These are phyloP conservation scores for Chloropsis cyanopogon DNA, from an alignment of 2,113 vertebrate genomes.

Conservation along the genomic window DNA sequence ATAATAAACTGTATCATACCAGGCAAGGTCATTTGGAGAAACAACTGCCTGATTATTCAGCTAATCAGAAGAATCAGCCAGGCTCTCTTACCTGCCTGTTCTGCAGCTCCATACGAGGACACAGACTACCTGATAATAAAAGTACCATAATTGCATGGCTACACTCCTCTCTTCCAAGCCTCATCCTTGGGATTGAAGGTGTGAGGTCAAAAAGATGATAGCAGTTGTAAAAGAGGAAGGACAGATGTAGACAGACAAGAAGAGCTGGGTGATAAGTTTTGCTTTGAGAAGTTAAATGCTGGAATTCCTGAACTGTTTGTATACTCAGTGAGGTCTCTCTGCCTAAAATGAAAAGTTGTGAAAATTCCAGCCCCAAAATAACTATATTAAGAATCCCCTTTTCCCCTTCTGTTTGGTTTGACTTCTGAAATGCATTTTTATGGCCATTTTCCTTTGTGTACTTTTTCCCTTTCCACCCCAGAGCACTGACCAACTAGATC, in stretches of 20 bases:
- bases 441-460: neutral
- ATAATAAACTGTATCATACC: constrained; percentile 17
- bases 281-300: neutral
- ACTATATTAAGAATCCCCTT: neutral
- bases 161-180: neutral
- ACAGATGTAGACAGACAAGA: neutral
- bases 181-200: neutral
- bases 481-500: neutral
- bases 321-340: neutral
- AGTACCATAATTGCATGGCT: neutral
- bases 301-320: neutral
- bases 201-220: neutral
- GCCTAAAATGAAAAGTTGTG: neutral
- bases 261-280: neutral
- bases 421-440: neutral
- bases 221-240: neutral
- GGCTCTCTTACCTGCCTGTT: neutral
- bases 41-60: constrained; percentile 57
- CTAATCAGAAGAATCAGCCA: constrained; percentile 49
- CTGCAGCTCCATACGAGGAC: neutral
- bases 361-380: neutral
- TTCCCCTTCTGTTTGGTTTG: neutral
- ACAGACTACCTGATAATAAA: neutral
- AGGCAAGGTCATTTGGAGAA: constrained; percentile 36
- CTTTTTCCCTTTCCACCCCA: neutral